A percentile compares a stretch with the other conserved stretches of the same genome.
phyloP scores from a whole-genome alignment of 2,113 vertebrate species.

The Engraulis encrasicolus region DNA sequence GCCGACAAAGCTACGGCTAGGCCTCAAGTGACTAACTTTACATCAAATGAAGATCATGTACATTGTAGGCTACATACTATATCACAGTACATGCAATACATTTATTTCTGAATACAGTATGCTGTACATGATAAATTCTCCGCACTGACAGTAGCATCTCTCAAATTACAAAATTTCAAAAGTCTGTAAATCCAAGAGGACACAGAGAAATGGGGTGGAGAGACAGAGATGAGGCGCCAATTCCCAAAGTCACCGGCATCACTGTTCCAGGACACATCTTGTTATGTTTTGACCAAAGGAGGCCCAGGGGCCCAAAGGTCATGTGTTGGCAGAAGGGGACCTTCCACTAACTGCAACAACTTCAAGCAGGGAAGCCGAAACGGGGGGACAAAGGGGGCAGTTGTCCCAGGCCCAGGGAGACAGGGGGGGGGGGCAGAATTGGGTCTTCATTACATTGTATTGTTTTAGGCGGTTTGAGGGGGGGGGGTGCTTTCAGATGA shows the following conservation, averaged over 20 bases:
- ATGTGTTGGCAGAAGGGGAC: slow-evolving; percentile 10
- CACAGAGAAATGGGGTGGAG: background rate
- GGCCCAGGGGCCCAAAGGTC: slow-evolving; percentile 14
- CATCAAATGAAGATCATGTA: background rate
- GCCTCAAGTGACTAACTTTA: background rate
- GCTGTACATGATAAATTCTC: background rate
- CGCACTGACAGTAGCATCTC: background rate
- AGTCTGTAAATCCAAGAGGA: background rate
- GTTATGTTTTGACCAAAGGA: slow-evolving; percentile 16
- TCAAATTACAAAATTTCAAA: background rate
- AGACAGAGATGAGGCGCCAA: too few relatives aligned
- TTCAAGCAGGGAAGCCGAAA: too few relatives aligned
- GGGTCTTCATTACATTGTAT: too few relatives aligned
- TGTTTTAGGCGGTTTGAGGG: too few relatives aligned
- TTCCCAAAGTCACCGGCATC: background rate
- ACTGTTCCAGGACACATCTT: background rate
- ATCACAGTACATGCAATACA: background rate
- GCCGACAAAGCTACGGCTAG: too few relatives aligned
- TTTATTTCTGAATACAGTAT: background rate
- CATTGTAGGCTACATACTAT: too few relatives aligned
- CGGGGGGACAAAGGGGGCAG: too few relatives aligned
- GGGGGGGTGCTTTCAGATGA: too few relatives aligned
- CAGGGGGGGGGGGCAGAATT: too few relatives aligned
- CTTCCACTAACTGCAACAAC: too few relatives aligned
- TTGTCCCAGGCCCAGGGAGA: too few relatives aligned